These are phyloP conservation scores for Acipenser ruthenus DNA, from an alignment of 2,797 vertebrate species.

Conservation along the genomic window DNA sequence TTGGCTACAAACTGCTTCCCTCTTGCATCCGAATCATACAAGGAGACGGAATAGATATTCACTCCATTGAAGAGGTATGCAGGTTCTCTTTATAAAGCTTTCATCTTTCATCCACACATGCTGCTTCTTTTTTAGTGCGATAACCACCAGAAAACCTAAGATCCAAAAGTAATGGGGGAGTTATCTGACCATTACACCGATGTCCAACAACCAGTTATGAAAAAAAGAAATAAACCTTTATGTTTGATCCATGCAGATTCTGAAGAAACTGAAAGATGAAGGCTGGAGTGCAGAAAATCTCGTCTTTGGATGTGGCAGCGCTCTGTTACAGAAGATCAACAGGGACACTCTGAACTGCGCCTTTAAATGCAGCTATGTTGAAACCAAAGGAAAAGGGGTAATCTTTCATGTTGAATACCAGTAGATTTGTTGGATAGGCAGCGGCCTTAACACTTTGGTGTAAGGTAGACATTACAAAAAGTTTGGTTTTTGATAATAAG, in stretches of 20 bases:
- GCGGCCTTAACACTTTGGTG: no score
- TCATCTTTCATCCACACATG: not conserved
- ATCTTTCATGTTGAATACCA: not conserved
- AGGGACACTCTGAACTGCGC: conserved; percentile 65
- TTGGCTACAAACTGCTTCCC: conserved; percentile 61
- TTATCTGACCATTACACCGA: no score
- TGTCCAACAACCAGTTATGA: no score
- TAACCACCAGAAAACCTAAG: not conserved
- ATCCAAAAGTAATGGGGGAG: no score
- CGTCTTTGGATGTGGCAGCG: conserved; percentile 60
- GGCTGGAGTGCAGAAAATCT: conserved; percentile 67
- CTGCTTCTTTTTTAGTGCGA: not conserved
- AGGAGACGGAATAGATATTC: conserved; percentile 62
- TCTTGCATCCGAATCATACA: conserved; percentile 63
- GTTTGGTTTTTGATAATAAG: no score
- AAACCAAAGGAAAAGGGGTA: conserved; percentile 61
- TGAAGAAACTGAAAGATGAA: conserved; percentile 55
- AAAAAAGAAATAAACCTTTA: no score
- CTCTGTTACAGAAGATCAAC: conserved; percentile 66
- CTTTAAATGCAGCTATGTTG: conserved; percentile 70
- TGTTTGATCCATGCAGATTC: conserved; percentile 40
- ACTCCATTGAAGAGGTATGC: conserved; percentile 53
- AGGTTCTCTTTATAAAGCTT: not conserved
- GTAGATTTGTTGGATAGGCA: no score
- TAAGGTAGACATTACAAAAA: no score